phyloP scores from a whole-genome alignment of 2,113 vertebrate species.

The Anolis carolinensis region DNA sequence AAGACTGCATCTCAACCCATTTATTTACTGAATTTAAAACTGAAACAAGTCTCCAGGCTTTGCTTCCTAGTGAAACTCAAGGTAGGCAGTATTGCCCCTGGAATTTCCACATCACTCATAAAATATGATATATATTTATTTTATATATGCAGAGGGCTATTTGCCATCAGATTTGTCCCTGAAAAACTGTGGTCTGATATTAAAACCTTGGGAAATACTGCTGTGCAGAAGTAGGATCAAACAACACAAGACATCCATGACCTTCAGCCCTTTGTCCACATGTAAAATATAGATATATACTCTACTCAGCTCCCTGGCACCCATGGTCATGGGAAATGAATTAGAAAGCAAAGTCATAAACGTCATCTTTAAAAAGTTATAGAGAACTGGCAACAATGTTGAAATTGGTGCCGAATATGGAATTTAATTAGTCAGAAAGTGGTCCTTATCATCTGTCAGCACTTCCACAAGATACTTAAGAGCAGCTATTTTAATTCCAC shows the following conservation, averaged over 20 bases:
- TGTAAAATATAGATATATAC: not conserved
- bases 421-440: constrained; percentile 67
- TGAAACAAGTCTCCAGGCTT: too few species aligned
- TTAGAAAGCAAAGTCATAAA: constrained; percentile 64
- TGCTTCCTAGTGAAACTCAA: too few species aligned
- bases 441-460: constrained; percentile 77
- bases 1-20: not conserved
- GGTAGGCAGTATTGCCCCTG: too few species aligned
- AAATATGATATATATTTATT: not conserved
- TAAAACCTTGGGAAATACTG: not conserved
- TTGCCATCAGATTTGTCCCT: not conserved
- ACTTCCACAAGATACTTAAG: constrained; percentile 69
- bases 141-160: not conserved
- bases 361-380: constrained; percentile 84
- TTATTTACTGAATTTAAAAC: not conserved
- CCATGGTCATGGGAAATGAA: constrained; percentile 76
- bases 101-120: too few species aligned
- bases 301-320: constrained; percentile 24
- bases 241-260: not conserved
- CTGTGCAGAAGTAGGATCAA: not conserved
- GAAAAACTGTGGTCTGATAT: not conserved
- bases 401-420: constrained; percentile 62
- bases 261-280: constrained; percentile 7
- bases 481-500: constrained; percentile 57
- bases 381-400: constrained; percentile 36